Base-by-base conservation (phyloP, 2,888 invertebrate species). In the Tenthredo distinguenda region DNA sequence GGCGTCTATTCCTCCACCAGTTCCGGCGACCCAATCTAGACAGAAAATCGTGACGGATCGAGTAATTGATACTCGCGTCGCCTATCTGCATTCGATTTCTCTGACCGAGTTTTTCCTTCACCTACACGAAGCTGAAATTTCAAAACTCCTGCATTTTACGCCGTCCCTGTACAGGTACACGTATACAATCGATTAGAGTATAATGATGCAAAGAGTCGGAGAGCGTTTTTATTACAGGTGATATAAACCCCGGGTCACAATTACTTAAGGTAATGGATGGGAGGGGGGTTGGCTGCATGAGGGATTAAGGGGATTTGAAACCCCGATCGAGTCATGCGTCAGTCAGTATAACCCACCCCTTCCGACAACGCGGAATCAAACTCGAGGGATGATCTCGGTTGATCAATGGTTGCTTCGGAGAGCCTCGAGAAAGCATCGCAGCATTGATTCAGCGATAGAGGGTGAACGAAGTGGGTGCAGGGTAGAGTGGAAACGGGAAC, bases 231-330 rank as follows among this genome's bases (percentile, higher is more conserved):
- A 74, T 74, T 18, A 74, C 74, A 31, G 40, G 74, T 74, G 43
- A 40, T 15, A 31, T 43, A 43, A 62, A 34, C 68, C 18, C 18
- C 12, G n/a, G 43, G 43, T 90, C 89, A 87, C 89, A 88, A 90
- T 90, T 87, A 88, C 89, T 89, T 89, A 90, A 74, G 40, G 40
- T 74, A 74, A 90, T 90, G 89, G 89, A 90, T 88, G 88, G 87
- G 87, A 1, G 87, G 86, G 87, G 87, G 87, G 87, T 7, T 55
- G 55, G n/a, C 55, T 86, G 86, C 87, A 87, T 81, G 84, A 87
- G 74, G 87, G 88, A 90, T 90, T 88, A 88, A 87, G 90, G 68
- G 68, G 68, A 68, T 68, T 68, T 18, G 31, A 68, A 68, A 68
- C 68, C 68, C 34, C 34, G 68, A 68, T 68, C 68, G 68, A 68